phyloP scores from a whole-genome alignment of 2,888 invertebrate genomes.

The Hirtodrosophila alboralis region DNA sequence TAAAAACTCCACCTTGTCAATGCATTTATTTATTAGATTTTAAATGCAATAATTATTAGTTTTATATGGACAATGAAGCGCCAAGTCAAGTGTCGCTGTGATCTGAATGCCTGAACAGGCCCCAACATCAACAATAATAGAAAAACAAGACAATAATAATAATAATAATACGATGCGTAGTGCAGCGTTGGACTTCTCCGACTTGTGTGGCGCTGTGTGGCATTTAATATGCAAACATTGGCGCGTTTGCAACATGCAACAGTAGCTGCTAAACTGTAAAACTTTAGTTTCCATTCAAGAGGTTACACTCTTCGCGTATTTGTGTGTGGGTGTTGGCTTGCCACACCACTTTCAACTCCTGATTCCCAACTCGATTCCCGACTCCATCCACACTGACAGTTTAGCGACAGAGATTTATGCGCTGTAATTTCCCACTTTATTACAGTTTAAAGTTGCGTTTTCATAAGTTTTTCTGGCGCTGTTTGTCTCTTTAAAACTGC shows the following conservation, averaged over 20 bases:
- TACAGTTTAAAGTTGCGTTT: constrained; percentile 78
- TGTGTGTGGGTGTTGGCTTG: constrained; percentile 67
- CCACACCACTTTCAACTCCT: constrained; percentile 28
- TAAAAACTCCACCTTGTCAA: constrained; percentile 59
- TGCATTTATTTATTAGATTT: constrained; percentile 78
- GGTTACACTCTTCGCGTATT: constrained; percentile 22
- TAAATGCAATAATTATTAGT: constrained; percentile 80
- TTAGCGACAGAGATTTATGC: constrained; percentile 78
- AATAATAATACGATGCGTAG: constrained; percentile 21
- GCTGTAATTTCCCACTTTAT: constrained; percentile 79
- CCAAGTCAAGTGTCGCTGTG: constrained; percentile 58
- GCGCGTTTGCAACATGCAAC: constrained; percentile 24
- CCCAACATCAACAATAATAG: constrained; percentile 1
- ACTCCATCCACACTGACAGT: constrained; percentile 61
- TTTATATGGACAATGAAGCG: constrained; percentile 77
- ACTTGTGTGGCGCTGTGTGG: constrained; percentile 56
- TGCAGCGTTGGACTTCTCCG: constrained; percentile 20
- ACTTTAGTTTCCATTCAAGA: constrained; percentile 57
- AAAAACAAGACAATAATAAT: constrained; percentile 15
- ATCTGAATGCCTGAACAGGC: constrained; percentile 61
- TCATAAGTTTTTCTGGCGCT: constrained; percentile 65
- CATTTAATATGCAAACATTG: constrained; percentile 62
- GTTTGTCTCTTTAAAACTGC: constrained; percentile 52
- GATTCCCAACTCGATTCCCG: constrained; percentile 25
- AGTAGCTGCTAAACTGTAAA: constrained; percentile 73